These are phyloP conservation scores for Microcaecilia unicolor DNA, from an alignment of 2,797 vertebrate species.

Conservation along the genomic window DNA sequence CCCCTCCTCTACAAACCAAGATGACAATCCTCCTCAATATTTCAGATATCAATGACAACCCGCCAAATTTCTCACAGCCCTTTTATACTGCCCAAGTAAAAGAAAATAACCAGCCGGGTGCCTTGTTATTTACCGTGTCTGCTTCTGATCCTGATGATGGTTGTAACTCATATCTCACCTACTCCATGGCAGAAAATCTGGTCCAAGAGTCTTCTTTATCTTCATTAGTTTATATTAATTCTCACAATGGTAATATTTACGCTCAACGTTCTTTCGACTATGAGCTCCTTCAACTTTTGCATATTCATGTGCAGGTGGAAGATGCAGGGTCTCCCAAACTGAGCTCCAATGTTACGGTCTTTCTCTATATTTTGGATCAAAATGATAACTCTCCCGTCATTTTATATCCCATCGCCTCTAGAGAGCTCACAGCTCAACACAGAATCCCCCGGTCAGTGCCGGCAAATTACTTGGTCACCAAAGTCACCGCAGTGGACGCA, in stretches of 20 bases:
- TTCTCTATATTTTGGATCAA: slow-evolving; percentile 43
- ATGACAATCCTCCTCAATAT: slow-evolving; percentile 73
- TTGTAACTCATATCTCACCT: slow-evolving; percentile 76
- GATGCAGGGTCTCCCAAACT: slow-evolving; percentile 41
- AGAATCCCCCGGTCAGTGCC: slow-evolving; percentile 44
- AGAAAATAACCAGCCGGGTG: slow-evolving; percentile 78
- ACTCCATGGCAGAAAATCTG: slow-evolving; percentile 64
- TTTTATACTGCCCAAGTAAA: slow-evolving; percentile 79
- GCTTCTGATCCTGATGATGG: slow-evolving; percentile 78
- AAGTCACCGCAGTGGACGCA: slow-evolving; percentile 44
- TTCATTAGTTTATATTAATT: slow-evolving; percentile 67
- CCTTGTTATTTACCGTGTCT: slow-evolving; percentile 70
- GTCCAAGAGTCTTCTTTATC: slow-evolving; percentile 59
- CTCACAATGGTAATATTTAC: slow-evolving; percentile 59
- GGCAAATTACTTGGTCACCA: slow-evolving; percentile 45
- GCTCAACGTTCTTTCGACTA: slow-evolving; percentile 69
- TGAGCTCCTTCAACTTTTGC: slow-evolving; percentile 64
- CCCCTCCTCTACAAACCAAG: slow-evolving; percentile 67
- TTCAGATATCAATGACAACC: slow-evolving; percentile 90
- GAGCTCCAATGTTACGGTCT: slow-evolving; percentile 26
- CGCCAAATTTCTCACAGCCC: slow-evolving; percentile 73
- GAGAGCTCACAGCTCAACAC: slow-evolving; percentile 17
- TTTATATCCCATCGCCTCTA: slow-evolving; percentile 35
- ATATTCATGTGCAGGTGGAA: slow-evolving; percentile 62
- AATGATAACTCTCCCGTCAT: slow-evolving; percentile 42